Percentiles rank a stretch among this genome's conserved stretches.
Evolutionary conservation across 2,888 invertebrate species (phyloP).

Genomic region (Acanthococcus lagerstroemiae): DNA sequence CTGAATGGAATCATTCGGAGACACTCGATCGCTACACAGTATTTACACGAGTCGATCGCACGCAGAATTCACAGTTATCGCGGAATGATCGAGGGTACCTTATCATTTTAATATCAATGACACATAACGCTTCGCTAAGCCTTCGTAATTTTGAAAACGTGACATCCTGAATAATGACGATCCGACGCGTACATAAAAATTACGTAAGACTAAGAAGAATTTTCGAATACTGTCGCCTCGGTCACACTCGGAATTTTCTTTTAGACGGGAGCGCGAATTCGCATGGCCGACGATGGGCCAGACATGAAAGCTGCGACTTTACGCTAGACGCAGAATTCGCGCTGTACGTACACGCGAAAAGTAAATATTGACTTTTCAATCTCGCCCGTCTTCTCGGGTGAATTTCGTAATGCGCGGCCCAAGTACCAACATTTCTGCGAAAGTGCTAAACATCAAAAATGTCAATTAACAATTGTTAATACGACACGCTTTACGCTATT

Average conservation of each 20-base stretch:
- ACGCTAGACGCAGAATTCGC: background rate
- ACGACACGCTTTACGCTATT: background rate
- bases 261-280: too few relatives aligned
- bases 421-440: background rate
- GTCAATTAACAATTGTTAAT: background rate
- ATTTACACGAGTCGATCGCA: background rate
- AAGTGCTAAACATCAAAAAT: background rate
- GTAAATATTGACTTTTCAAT: background rate
- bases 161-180: slow-evolving; percentile 1
- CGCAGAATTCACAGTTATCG: background rate
- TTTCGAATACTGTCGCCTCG: background rate
- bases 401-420: background rate
- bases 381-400: too few relatives aligned
- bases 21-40: background rate
- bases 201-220: background rate
- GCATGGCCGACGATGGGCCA: too few relatives aligned
- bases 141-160: slow-evolving; percentile 17
- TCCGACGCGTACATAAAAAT: background rate
- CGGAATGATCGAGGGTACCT: background rate
- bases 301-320: too few relatives aligned
- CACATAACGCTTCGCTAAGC: slow-evolving; percentile 8
- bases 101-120: background rate
- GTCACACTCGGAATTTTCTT: too few relatives aligned
- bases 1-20: background rate
- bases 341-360: background rate